Evolutionary conservation across 2,888 invertebrate species (phyloP).

Genomic region (Synanthedon myopaeformis): DNA sequence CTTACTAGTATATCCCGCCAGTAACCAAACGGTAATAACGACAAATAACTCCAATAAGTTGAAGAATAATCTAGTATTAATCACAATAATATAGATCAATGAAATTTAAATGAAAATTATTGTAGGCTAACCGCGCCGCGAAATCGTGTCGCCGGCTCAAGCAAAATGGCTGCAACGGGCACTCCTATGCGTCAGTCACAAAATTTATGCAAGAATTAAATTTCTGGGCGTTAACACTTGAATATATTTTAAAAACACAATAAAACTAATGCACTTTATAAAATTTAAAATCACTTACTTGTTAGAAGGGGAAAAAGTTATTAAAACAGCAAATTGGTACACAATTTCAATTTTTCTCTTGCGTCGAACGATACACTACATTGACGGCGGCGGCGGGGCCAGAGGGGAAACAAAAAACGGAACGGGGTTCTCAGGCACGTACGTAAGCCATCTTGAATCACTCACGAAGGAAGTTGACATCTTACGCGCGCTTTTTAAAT

Average conservation of each 20-base stretch:
- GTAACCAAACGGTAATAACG: conserved; percentile 8
- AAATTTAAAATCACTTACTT: conserved; percentile 61
- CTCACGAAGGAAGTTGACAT: conserved; percentile 7
- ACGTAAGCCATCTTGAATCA: conserved; percentile 45
- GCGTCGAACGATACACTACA: conserved; percentile 69
- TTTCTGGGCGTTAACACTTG: conserved; percentile 33
- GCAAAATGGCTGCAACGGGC: conserved; percentile 71
- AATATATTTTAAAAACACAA: conserved; percentile 19
- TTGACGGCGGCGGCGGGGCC: conserved; percentile 64
- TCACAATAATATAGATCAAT: background rate
- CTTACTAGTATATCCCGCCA: conserved; percentile 26
- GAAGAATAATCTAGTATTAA: background rate
- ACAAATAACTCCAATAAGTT: background rate
- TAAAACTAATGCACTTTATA: conserved; percentile 39
- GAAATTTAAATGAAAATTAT: conserved; percentile 12
- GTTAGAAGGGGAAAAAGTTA: conserved; percentile 68
- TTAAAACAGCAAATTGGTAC: conserved; percentile 68
- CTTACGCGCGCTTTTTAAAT: conserved; percentile 3
- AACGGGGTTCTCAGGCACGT: conserved; percentile 63
- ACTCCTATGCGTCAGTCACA: conserved; percentile 74
- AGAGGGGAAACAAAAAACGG: conserved; percentile 69
- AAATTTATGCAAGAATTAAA: conserved; percentile 24
- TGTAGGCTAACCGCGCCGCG: conserved; percentile 48
- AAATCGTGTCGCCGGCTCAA: conserved; percentile 67
- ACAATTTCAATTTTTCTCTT: conserved; percentile 68